These are phyloP conservation scores for Drosophila kepulauana DNA, from an alignment of 1,140 invertebrate species.

Conservation along the genomic window DNA sequence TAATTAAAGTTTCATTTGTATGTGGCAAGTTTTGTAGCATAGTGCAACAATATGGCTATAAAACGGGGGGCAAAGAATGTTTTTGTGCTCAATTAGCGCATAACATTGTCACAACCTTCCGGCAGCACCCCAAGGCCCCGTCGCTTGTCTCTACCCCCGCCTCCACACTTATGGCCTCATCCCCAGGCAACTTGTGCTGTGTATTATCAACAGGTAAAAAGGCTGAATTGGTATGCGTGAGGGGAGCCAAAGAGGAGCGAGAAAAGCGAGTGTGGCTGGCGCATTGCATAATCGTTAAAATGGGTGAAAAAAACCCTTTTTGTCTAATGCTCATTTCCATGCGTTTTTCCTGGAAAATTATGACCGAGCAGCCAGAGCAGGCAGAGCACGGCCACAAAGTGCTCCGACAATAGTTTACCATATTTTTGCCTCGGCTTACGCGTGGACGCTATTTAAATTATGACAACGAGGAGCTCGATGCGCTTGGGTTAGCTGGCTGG, in stretches of 20 bases:
- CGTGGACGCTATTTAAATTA: slow-evolving; percentile 76
- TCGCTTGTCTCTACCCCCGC: background rate
- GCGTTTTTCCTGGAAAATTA: slow-evolving; percentile 74
- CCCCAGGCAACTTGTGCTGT: slow-evolving; percentile 5
- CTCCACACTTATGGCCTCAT: background rate
- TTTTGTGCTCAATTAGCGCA: slow-evolving; percentile 77
- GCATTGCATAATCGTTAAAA: slow-evolving; percentile 52
- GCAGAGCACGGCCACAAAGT: slow-evolving; percentile 36
- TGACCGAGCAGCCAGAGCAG: slow-evolving; percentile 40
- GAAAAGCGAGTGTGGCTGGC: slow-evolving; percentile 9
- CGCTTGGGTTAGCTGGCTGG: slow-evolving; percentile 19
- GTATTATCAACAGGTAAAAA: slow-evolving; percentile 73
- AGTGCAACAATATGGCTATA: slow-evolving; percentile 63
- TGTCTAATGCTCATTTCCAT: slow-evolving; percentile 73
- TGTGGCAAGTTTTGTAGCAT: slow-evolving; percentile 18
- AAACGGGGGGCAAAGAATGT: slow-evolving; percentile 53
- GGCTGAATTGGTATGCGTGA: slow-evolving; percentile 68
- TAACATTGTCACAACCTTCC: slow-evolving; percentile 75
- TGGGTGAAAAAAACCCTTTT: slow-evolving; percentile 47
- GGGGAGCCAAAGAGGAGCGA: slow-evolving; percentile 8
- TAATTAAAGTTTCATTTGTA: background rate
- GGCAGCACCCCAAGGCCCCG: slow-evolving; percentile 44
- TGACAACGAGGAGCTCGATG: slow-evolving; percentile 45
- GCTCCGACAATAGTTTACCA: slow-evolving; percentile 65
- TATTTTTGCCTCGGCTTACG: slow-evolving; percentile 66